A percentile compares a stretch with the other conserved stretches of the same genome.
Conservation (phyloP, 2,888 invertebrate genomes). For the Melolontha melolontha region DNA sequence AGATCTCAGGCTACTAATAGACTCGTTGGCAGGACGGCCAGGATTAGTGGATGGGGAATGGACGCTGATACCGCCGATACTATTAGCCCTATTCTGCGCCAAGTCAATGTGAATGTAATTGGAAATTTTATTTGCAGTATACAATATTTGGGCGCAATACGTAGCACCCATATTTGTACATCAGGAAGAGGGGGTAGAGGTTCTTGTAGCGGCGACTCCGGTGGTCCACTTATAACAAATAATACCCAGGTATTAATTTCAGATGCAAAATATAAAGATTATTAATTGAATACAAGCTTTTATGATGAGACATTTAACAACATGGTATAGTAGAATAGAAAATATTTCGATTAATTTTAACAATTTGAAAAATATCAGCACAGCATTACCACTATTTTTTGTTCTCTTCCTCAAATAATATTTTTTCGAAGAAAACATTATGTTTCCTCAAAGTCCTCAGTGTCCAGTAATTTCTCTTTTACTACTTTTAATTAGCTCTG, state of each 20-base stretch:
- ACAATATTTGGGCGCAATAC: conserved; percentile 27
- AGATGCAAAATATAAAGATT: not conserved
- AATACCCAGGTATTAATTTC: conserved; percentile 11
- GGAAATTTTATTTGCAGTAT: conserved; percentile 39
- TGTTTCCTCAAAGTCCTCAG: no score
- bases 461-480: no score
- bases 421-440: no score
- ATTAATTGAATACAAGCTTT: no score
- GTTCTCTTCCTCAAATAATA: no score
- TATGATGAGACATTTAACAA: no score
- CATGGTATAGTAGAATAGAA: no score
- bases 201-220: conserved; percentile 40
- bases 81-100: conserved; percentile 26
- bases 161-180: conserved; percentile 32
- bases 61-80: conserved; percentile 9
- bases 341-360: no score
- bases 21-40: conserved; percentile 21
- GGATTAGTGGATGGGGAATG: conserved; percentile 42
- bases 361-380: no score
- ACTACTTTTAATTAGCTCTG: no score
- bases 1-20: conserved; percentile 20
- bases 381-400: no score
- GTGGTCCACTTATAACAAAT: conserved; percentile 33
- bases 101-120: conserved; percentile 28
- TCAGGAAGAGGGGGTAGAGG: conserved; percentile 35